Evolutionary conservation across 2,888 invertebrate genomes (phyloP), one percentile per base, ranked within the genome.

Genomic region (Meiosimyza platycephala): DNA sequence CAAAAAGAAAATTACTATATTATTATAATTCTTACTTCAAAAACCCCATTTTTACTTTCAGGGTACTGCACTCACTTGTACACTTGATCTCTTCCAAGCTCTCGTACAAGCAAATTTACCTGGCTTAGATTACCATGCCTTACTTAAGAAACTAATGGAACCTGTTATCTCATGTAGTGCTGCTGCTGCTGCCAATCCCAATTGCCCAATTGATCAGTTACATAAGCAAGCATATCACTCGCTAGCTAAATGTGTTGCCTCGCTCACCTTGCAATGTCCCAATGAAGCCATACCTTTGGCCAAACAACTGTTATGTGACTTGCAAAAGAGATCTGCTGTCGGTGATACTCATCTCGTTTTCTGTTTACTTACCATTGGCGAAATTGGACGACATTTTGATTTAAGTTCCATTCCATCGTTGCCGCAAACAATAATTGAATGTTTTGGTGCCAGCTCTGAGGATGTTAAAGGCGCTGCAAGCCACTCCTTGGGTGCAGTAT

Each of bases 401-500:
- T 88, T 97, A 74, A 95, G 94, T 81, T 90, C 92, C 50, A 92
- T 95, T 76, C 89, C 90, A 60, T 90, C 92, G 76, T 85, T 97
- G 74, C 93, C 95, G 78, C 92, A 93, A 82, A 93, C 93, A 13
- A 92, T 96, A 67, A 89, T 98, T 74, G 92, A 92, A 76, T 96
- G 97, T 18, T 99, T 99, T 87, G 92, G 94, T 0, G 95, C 95
- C 6, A 91, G 93, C 13, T 97, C 96, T 0, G 99, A 99, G 87
- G 98, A 99, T 87, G 95, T 99, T 3, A 99, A 99, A 88, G 95
- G 96, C 0, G 98, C 98, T 0, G 99, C 99, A 15, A 97, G 98
- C 78, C 97, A 98, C 88, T 96, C 99, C 1, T 90, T 99, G 63
- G 98, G 99, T 18, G 97, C 97, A 71, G 93, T 99, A 33, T 96